Evolutionary conservation across 2,888 invertebrate species (phyloP), one percentile per base, ranked within the genome.

Genomic region (Limenitis camilla): DNA sequence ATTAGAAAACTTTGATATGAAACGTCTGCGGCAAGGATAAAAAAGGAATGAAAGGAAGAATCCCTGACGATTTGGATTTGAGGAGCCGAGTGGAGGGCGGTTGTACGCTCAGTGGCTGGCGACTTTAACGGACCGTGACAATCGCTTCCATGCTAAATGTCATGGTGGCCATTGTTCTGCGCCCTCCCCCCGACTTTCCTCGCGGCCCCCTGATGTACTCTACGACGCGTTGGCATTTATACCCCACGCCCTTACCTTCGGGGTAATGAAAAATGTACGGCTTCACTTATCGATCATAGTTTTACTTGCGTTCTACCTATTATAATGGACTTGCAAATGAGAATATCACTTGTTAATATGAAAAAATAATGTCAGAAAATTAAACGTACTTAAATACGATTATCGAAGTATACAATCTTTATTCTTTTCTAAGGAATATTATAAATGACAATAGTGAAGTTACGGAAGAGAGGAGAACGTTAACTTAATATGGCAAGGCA

Each of bases 111-210:
- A 68, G 76, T 75, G 76, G 76, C 71, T 81, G 72, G 74, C 72
- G 72, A 62, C 71, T 79, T 77, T 72, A 83, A 78, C 85, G 79
- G 81, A 70, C 81, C 85, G 80, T 81, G 82, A 85, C 83, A 83
- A 87, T 81, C 79, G 82, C 78, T 82, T 84, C 83, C 83, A 83
- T 83, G 81, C 81, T 86, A 86, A 86, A 87, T 87, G 85, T 86
- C 87, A 87, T 80, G 84, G 82, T 84, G 75, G 81, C 81, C 74
- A 86, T 86, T 87, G 87, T 86, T 86, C 81, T 76, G 60, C 58
- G 61, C 61, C 57, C 64, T 65, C n/a, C 61, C 68, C 62, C 65
- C 68, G 68, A 63, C 64, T 52, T 66, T 58, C 63, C 64, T 62
- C 63, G 55, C 61, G 45, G 61, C 72, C 77, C 74, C 73, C 73